A percentile compares a stretch with the other conserved stretches of the same genome.
phyloP scores from a whole-genome alignment of 2,797 vertebrate species.

The Sebastes glaucus region DNA sequence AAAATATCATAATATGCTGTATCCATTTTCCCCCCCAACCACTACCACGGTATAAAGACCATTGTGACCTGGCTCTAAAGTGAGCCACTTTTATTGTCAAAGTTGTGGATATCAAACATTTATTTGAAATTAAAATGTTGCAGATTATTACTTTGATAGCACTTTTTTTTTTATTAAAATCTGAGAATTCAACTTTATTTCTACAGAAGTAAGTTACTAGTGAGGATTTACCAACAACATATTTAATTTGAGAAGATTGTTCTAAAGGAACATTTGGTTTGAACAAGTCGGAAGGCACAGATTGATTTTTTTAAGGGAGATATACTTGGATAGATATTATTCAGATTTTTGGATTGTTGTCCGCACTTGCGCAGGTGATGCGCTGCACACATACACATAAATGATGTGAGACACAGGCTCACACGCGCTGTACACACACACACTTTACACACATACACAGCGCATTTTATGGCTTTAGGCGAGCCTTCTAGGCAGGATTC shows the following conservation, averaged over 20 bases:
- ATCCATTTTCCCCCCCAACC: no score
- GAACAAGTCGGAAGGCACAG: background rate
- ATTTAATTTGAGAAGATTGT: background rate
- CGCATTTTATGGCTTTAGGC: conserved; percentile 60
- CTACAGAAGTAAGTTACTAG: background rate
- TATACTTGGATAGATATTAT: background rate
- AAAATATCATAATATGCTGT: no score
- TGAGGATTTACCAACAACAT: background rate
- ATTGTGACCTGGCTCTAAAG: background rate
- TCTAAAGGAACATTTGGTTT: background rate
- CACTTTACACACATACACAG: conserved; percentile 17
- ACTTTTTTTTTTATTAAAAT: background rate
- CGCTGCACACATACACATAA: background rate
- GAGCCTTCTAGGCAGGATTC: conserved; percentile 65
- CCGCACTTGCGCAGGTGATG: background rate
- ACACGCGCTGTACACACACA: conserved; percentile 1
- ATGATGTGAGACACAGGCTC: background rate
- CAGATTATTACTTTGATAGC: background rate
- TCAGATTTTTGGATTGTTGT: background rate
- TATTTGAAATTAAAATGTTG: background rate
- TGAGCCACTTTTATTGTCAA: background rate
- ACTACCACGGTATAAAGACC: background rate
- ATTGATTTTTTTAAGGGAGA: background rate
- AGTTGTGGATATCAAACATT: background rate
- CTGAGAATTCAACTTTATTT: background rate